Conservation (phyloP, 2,888 invertebrate genomes). For the Morinoia aosen region DNA sequence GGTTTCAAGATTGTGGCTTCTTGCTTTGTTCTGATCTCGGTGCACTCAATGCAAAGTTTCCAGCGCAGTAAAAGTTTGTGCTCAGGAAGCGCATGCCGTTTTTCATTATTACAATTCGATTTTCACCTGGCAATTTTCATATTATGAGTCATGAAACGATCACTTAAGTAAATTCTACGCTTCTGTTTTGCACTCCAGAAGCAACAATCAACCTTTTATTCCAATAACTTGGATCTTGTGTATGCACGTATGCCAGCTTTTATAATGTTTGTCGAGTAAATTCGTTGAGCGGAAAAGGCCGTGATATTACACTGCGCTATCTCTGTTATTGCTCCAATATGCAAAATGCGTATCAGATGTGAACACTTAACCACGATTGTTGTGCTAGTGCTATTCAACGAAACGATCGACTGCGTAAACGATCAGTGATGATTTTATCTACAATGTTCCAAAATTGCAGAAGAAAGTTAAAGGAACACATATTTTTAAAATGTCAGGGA, state of each 20-base stretch:
- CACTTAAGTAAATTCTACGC: neutral
- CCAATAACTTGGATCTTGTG: neutral
- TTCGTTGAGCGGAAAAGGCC: neutral
- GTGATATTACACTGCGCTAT: neutral
- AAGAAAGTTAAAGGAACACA: too few relatives aligned
- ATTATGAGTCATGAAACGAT: neutral
- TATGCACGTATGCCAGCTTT: neutral
- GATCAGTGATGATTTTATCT: too few relatives aligned
- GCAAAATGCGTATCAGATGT: neutral
- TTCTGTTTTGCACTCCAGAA: neutral
- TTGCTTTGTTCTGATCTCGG: neutral
- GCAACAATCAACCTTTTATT: neutral
- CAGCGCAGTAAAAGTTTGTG: neutral
- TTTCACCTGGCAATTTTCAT: neutral
- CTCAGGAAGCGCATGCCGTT: neutral
- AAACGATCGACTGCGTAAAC: too few relatives aligned
- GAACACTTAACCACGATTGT: neutral
- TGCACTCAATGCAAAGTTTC: neutral
- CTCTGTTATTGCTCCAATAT: neutral
- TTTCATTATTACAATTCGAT: neutral
- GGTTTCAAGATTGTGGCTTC: neutral
- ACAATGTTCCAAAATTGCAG: too few relatives aligned
- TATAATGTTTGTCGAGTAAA: neutral
- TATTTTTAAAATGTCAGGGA: too few relatives aligned
- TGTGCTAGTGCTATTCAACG: neutral